These are phyloP conservation scores for Hemicrepidius hirtus DNA, from an alignment of 2,888 invertebrate genomes.

Conservation along the genomic window DNA sequence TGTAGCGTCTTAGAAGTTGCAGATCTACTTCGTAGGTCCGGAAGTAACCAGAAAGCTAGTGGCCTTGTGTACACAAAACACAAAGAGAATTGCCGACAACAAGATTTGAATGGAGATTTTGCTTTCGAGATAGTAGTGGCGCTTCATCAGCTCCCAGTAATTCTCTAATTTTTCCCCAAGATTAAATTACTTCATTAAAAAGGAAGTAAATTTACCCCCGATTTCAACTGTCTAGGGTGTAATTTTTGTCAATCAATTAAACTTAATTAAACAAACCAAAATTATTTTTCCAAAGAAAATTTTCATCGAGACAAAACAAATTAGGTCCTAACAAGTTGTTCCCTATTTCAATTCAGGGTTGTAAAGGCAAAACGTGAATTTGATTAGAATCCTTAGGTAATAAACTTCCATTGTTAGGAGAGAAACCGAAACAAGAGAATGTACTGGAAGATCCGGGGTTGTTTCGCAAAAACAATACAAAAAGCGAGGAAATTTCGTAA, in stretches of 20 bases:
- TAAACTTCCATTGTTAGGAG: too few relatives aligned
- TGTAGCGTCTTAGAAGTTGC: slow-evolving; percentile 14
- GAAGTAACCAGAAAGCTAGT: slow-evolving; percentile 21
- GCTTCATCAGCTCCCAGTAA: slow-evolving; percentile 13
- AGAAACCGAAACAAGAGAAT: too few relatives aligned
- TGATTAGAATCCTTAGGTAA: too few relatives aligned
- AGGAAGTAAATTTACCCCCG: not conserved
- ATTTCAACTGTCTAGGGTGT: not conserved
- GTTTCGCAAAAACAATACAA: not conserved
- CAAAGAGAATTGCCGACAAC: slow-evolving; percentile 24
- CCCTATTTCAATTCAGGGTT: too few relatives aligned
- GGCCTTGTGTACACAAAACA: slow-evolving; percentile 22
- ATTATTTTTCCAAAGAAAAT: too few relatives aligned
- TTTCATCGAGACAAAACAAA: too few relatives aligned
- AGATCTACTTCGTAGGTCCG: slow-evolving; percentile 19
- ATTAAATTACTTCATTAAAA: slow-evolving; percentile 3
- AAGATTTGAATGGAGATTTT: slow-evolving; percentile 21
- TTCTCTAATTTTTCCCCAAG: slow-evolving; percentile 1
- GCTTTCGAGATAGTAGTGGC: slow-evolving; percentile 22
- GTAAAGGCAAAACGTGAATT: too few relatives aligned
- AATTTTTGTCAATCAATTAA: too few relatives aligned
- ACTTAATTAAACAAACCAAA: too few relatives aligned
- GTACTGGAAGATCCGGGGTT: not conserved
- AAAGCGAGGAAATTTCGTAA: not conserved
- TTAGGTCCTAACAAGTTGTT: too few relatives aligned